Conservation (phyloP, 2,888 invertebrate genomes). For the Spilarctia lutea region DNA sequence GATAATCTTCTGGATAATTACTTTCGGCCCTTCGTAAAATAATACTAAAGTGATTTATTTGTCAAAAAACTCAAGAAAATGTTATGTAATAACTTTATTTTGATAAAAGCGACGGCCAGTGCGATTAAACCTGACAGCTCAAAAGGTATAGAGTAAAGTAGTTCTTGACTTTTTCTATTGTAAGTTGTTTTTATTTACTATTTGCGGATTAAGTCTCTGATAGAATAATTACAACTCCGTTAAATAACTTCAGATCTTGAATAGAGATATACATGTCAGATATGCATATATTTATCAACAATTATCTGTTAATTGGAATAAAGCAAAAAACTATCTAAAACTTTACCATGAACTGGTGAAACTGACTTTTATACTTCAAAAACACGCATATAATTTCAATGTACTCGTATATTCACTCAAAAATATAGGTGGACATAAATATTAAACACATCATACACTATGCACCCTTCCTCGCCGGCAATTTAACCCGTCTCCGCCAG, state of each 20-base stretch:
- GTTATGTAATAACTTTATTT: neutral
- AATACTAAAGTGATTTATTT: neutral
- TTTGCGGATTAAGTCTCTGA: no score
- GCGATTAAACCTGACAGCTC: neutral
- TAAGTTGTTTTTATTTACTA: neutral
- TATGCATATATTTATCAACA: no score
- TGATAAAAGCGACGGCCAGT: neutral
- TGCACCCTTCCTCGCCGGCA: constrained; percentile 40
- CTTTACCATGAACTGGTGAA: no score
- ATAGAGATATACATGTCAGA: no score
- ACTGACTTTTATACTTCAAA: neutral
- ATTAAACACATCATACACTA: constrained; percentile 6
- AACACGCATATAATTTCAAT: neutral
- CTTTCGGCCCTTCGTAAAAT: neutral
- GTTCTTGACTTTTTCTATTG: neutral
- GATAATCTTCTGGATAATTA: neutral
- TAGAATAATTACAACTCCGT: no score
- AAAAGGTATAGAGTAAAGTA: no score
- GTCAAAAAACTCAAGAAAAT: neutral
- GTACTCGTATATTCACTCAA: neutral
- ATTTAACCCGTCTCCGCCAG: constrained; percentile 53
- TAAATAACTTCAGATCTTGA: no score
- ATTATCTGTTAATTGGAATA: no score
- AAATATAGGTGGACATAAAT: neutral
- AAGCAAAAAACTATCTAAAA: no score